Base-by-base conservation (phyloP, 2,113 vertebrate genomes). In the Opisthocomus hoazin region DNA sequence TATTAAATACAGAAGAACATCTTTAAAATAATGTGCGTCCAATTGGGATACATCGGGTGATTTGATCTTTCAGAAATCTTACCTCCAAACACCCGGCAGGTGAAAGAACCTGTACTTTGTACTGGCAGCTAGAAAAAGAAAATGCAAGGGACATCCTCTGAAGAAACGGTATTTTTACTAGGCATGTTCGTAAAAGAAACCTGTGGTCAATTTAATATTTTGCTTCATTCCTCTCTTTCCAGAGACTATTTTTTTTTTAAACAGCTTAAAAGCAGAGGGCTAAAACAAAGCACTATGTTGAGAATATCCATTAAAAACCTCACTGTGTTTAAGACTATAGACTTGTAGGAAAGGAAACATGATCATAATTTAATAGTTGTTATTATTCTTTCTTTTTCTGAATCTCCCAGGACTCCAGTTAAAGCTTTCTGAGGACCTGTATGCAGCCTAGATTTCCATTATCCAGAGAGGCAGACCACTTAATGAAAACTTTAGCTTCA, bases 111-210 rank as follows among this genome's bases (percentile, higher is more conserved):
- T 43, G 12, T n/a, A 16, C 15, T 32, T 76, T 60, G 19, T 43
- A 30, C 8, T 41, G n/a, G 6, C 20, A 57, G 8, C 3, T 64
- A 51, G 26, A 37, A 68, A 71, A 78, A 45, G 6, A 68, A 61
- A 69, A 71, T 3, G 1, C 3, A 53, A 60, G 3, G 9, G 13
- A 54, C 2, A 29, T 1, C 29, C 1, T 50, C 6, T 6, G 16
- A 43, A 73, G 68, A 56, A 63, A 65, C n/a, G n/a, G n/a, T n/a
- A n/a, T n/a, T n/a, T n/a, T 57, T 4, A n/a, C 7, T 5, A n/a
- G 27, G 4, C 15, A 14, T 27, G 10, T 19, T 45, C 9, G 36
- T 68, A 58, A 51, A 71, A 75, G 10, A 30, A 64, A 3, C 4
- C 15, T 32, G 5, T 80, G 18, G 17, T 70, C 30, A 78, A 10